Percentiles rank a stretch among this genome's conserved stretches.
Evolutionary conservation across 2,888 invertebrate genomes (phyloP).

Genomic region (Drosophila parthenogenetica): DNA sequence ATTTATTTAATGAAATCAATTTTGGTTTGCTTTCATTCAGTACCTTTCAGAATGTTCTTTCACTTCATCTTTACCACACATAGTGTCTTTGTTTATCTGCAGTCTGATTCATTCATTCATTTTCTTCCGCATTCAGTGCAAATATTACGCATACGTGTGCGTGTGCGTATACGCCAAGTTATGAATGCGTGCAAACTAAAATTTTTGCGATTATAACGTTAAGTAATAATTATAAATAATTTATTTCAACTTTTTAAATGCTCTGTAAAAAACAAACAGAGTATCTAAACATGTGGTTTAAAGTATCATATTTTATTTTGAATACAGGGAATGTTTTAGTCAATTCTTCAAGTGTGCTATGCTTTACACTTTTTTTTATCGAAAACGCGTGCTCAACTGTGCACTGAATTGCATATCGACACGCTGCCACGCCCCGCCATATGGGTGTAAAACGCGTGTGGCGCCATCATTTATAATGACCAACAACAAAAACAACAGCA

Average conservation of each 20-base stretch:
- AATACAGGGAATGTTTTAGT: background rate
- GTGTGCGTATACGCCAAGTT: too few species aligned
- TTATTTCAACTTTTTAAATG: too few species aligned
- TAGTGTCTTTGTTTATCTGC: too few species aligned
- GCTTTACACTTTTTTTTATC: constrained; percentile 33
- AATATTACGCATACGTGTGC: constrained; percentile 27
- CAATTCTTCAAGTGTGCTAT: background rate
- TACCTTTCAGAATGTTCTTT: constrained; percentile 3
- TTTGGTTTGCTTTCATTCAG: constrained; percentile 26
- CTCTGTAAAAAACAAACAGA: too few species aligned
- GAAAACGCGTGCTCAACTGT: constrained; percentile 48
- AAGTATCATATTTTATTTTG: too few species aligned
- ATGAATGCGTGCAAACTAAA: constrained; percentile 25
- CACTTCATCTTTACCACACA: background rate
- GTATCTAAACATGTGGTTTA: too few species aligned
- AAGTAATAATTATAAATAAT: too few species aligned
- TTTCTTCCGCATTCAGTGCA: constrained; percentile 43
- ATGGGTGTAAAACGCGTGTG: constrained; percentile 26
- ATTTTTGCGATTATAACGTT: constrained; percentile 8
- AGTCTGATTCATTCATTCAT: constrained; percentile 18
- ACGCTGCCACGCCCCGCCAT: constrained; percentile 11
- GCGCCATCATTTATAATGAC: constrained; percentile 45
- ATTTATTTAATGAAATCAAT: constrained; percentile 16
- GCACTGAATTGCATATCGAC: constrained; percentile 9
- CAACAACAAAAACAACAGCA: background rate